Conservation (phyloP, 2,888 invertebrate genomes). For the Apotomis betuletana region DNA sequence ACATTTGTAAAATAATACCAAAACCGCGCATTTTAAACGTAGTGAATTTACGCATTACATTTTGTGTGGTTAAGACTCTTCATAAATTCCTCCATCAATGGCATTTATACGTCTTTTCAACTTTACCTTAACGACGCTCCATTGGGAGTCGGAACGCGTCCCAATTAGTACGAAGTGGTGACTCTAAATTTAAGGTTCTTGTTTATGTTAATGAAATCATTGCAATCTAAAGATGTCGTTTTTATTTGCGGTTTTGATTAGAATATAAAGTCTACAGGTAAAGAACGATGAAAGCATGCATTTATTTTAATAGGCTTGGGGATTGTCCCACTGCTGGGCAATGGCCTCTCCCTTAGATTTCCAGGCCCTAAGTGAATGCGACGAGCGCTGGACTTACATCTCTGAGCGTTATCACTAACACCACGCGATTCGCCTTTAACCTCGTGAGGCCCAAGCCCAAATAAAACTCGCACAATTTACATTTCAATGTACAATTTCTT, state of each 20-base stretch:
- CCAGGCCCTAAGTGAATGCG: no score
- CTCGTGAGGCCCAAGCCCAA: no score
- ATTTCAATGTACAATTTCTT: no score
- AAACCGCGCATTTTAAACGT: no score
- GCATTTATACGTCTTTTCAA: not conserved
- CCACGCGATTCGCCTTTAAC: no score
- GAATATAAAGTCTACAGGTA: not conserved
- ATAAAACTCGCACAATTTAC: no score
- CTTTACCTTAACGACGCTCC: not conserved
- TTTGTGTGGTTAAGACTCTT: not conserved
- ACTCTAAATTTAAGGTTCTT: conserved; percentile 7
- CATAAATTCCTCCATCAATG: not conserved
- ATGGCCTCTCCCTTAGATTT: no score
- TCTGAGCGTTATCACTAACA: no score
- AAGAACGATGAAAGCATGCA: not conserved
- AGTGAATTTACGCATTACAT: not conserved
- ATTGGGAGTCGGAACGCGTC: conserved; percentile 11
- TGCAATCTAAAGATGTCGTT: not conserved
- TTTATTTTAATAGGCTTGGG: no score
- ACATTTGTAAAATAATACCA: no score
- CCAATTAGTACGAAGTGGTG: conserved; percentile 17
- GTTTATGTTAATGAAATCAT: conserved; percentile 17
- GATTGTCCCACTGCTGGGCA: no score
- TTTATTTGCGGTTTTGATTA: conserved; percentile 2
- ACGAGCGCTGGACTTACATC: no score